Evolutionary conservation across 1,140 invertebrate genomes (phyloP).

Genomic region (Tetramorium parvispinum): DNA sequence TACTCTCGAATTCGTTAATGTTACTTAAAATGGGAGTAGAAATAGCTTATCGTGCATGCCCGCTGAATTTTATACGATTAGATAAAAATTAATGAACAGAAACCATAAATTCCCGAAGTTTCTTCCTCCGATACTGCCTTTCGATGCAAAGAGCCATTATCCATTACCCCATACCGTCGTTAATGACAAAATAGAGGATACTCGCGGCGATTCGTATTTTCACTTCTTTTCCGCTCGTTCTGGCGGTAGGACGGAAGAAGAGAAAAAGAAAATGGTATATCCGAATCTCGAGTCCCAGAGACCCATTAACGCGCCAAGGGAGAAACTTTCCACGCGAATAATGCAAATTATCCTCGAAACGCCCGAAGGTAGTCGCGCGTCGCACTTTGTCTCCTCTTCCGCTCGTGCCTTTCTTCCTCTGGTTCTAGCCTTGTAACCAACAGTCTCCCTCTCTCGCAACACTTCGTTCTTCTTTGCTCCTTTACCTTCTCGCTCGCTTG

Average conservation of each 20-base stretch:
- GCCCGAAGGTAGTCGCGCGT: constrained; percentile 62
- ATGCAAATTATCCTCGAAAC: constrained; percentile 72
- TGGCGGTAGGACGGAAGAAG: neutral
- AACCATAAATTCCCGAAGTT: neutral
- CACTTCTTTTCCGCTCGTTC: constrained; percentile 50
- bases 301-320: constrained; percentile 69
- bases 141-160: constrained; percentile 36
- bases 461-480: neutral
- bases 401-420: constrained; percentile 16
- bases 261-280: constrained; percentile 56
- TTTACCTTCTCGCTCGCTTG: constrained; percentile 18
- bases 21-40: neutral
- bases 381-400: constrained; percentile 57
- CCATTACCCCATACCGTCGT: constrained; percentile 30
- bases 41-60: neutral
- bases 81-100: constrained; percentile 36
- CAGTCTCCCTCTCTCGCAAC: constrained; percentile 42
- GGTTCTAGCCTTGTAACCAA: constrained; percentile 47
- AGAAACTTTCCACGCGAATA: constrained; percentile 69
- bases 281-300: constrained; percentile 67
- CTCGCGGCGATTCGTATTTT: constrained; percentile 57
- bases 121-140: constrained; percentile 19
- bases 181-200: constrained; percentile 58
- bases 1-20: neutral
- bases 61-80: constrained; percentile 18